Base-by-base conservation (phyloP, 37 sponge, comb jelly and placozoan species). In the Chondrosia reniformis region DNA sequence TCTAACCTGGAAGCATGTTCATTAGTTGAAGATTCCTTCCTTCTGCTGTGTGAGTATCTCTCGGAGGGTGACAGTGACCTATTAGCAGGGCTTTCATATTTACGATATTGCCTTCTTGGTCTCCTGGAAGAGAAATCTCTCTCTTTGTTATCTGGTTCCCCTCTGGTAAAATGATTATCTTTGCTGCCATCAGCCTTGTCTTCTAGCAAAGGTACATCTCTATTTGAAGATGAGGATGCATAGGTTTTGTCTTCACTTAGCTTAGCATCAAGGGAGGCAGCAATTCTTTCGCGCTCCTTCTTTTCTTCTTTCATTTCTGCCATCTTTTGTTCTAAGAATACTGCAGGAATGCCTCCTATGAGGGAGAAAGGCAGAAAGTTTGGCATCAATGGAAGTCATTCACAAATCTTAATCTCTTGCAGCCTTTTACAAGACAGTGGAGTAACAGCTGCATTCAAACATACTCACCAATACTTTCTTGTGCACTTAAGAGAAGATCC, bases 241-340 rank as follows among this genome's bases (percentile, higher is more conserved):
- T 30, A 30, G n/a, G 61, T 59, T 30, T 7, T 30, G 7, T 59
- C 61, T 13, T 59, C 61, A 7, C 4, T 59, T 24, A 69, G 43
- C 43, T 37, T 69, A 24, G 22, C 15, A 21, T 40, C 72, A 36
- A 69, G 41, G 4, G 39, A 8, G 17, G 72, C 72, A 3, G 43
- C 72, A 9, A 69, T 69, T 39, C 43, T 65, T 13, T 79, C 80
- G 27, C 52, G 75, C 63, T 81, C 77, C 44, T 81, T 87, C 86
- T 88, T 91, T 77, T 89, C 83, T 49, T 78, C 86, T 19, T 89
- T 80, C 7, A 97, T 86, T 64, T 94, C 95, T 19, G 92, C 93
- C 63, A 94, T 97, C 85, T 97, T 97, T 80, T 94, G 78, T 58
- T 94, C 98, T 44, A 97, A 31, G 43, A 97, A 84, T 17, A 73